A percentile compares a stretch with the other conserved stretches of the same genome.
These are phyloP conservation scores for Melanostoma mellinum DNA, from an alignment of 2,888 invertebrate species.

Conservation along the genomic window DNA sequence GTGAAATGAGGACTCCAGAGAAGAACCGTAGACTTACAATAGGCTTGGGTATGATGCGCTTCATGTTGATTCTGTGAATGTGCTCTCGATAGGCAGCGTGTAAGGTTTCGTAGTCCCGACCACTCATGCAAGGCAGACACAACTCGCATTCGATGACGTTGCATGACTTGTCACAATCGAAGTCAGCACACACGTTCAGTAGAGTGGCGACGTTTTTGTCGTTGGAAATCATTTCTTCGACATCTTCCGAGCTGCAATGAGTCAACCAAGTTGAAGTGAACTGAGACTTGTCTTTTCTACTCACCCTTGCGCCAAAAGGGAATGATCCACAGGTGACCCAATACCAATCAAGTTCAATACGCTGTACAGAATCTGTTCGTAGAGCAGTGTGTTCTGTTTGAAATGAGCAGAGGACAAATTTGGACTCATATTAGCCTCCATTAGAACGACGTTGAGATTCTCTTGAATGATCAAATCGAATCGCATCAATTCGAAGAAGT, in stretches of 20 bases:
- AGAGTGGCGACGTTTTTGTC: conserved; percentile 91
- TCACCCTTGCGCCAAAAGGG: conserved; percentile 82
- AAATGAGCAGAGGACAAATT: conserved; percentile 97
- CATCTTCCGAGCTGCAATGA: conserved; percentile 82
- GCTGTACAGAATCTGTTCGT: conserved; percentile 95
- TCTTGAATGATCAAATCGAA: conserved; percentile 97
- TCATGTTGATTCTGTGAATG: conserved; percentile 89
- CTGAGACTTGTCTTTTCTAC: background rate
- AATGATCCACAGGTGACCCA: conserved; percentile 82
- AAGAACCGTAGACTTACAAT: conserved; percentile 81
- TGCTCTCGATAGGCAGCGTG: conserved; percentile 90
- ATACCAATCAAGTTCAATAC: conserved; percentile 91
- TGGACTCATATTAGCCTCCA: conserved; percentile 99
- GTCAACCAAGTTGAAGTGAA: background rate
- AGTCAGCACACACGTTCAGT: conserved; percentile 86
- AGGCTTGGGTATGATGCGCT: conserved; percentile 90
- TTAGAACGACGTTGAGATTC: conserved; percentile 90
- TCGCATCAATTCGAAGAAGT: conserved; percentile 97
- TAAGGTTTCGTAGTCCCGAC: conserved; percentile 84
- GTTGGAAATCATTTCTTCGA: conserved; percentile 87
- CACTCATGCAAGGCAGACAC: conserved; percentile 89
- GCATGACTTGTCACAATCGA: conserved; percentile 85
- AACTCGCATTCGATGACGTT: conserved; percentile 87
- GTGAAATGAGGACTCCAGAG: background rate
- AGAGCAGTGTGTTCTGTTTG: conserved; percentile 92